Percentiles rank a stretch among this genome's conserved stretches.
These are phyloP conservation scores for Heteractis magnifica DNA, from an alignment of 92 coral and sea anemone species.

Conservation along the genomic window DNA sequence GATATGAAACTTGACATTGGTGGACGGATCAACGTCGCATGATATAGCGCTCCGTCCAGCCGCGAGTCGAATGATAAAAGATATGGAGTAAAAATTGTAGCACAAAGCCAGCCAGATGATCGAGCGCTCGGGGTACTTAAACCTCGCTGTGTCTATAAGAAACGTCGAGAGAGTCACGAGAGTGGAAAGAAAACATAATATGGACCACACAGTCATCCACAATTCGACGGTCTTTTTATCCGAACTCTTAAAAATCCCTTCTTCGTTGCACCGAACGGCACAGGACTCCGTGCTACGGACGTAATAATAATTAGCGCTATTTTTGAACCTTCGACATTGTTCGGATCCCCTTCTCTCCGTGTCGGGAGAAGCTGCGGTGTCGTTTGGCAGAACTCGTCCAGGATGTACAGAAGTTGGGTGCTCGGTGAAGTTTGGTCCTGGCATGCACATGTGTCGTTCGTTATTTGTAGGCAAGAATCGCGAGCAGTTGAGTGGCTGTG, in stretches of 20 bases:
- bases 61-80: conserved; percentile 77
- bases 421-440: conserved; percentile 74
- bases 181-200: conserved; percentile 82
- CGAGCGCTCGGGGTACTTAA: conserved; percentile 89
- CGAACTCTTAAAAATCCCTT: conserved; percentile 76
- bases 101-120: conserved; percentile 91
- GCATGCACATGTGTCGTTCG: conserved; percentile 87
- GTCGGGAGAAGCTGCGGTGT: conserved; percentile 26
- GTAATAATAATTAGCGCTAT: conserved; percentile 82
- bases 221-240: conserved; percentile 74
- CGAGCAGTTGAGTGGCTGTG: conserved; percentile 75
- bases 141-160: conserved; percentile 82
- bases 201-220: conserved; percentile 95
- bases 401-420: conserved; percentile 26
- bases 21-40: conserved; percentile 71
- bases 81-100: conserved; percentile 79
- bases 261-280: conserved; percentile 82
- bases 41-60: conserved; percentile 89
- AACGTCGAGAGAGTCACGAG: conserved; percentile 71
- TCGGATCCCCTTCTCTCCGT: conserved; percentile 55
- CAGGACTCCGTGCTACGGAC: conserved; percentile 82
- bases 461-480: conserved; percentile 65
- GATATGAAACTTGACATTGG: conserved; percentile 68
- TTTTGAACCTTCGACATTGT: conserved; percentile 85
- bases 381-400: conserved; percentile 23